A percentile compares a stretch with the other conserved stretches of the same genome.
phyloP scores from a whole-genome alignment of 2,113 vertebrate genomes.

The Melanocharis versteri region DNA sequence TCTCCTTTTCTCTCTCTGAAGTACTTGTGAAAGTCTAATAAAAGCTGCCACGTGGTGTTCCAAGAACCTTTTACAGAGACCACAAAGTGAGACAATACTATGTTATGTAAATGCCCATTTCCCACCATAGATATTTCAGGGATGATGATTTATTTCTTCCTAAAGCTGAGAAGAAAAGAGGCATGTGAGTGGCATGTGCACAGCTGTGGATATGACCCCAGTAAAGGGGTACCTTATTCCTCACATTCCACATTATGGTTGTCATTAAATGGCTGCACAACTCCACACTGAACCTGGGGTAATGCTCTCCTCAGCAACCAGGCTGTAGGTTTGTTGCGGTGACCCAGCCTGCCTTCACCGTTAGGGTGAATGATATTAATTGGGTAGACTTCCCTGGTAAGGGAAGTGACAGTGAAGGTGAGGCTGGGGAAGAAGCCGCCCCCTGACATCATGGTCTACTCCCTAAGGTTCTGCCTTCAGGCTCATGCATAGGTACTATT shows the following conservation, averaged over 20 bases:
- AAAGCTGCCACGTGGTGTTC: neutral
- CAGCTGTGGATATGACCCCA: neutral
- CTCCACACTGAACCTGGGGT: neutral
- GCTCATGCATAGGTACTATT: no score
- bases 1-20: neutral
- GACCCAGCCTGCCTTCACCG: no score
- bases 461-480: no score
- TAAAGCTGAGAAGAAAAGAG: neutral
- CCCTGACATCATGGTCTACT: no score
- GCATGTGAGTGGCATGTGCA: accelerated
- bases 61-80: neutral
- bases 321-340: no score
- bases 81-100: neutral
- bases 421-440: no score
- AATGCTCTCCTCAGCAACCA: neutral
- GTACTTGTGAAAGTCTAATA: neutral
- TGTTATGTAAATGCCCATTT: neutral
- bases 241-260: accelerated
- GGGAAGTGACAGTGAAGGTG: no score
- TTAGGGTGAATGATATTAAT: no score
- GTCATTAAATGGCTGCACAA: neutral
- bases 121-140: accelerated
- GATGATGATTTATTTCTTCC: neutral
- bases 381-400: no score
- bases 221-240: neutral